phyloP scores from a whole-genome alignment of 2,888 invertebrate genomes.

The Geophilus truncorum region DNA sequence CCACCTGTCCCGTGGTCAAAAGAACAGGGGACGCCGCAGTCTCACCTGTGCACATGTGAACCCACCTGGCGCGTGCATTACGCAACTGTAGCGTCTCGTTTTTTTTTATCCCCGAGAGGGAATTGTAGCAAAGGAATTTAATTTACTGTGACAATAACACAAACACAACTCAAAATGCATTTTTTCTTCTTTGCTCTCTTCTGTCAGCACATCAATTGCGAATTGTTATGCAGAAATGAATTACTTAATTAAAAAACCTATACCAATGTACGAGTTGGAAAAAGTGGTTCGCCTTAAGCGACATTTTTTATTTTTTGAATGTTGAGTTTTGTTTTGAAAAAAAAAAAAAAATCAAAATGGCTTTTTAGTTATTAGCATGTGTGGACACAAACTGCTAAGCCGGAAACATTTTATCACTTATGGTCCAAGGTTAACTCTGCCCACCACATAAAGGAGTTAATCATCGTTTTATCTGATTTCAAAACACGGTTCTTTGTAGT shows the following conservation, averaged over 20 bases:
- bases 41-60: constrained; percentile 21
- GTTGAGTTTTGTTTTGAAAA: not conserved
- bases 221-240: not conserved
- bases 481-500: not conserved
- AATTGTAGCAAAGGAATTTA: constrained; percentile 22
- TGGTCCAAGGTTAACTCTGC: constrained; percentile 19
- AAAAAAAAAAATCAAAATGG: not conserved
- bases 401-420: constrained; percentile 21
- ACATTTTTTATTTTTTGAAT: not conserved
- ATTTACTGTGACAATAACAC: constrained; percentile 18
- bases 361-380: not conserved
- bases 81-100: constrained; percentile 15
- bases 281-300: not conserved
- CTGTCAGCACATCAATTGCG: not conserved
- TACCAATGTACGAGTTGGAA: not conserved
- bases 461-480: constrained; percentile 1
- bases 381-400: constrained; percentile 22
- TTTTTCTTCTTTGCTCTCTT: not conserved
- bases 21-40: constrained; percentile 17
- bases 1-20: constrained; percentile 25
- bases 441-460: constrained; percentile 10
- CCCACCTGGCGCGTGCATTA: constrained; percentile 23
- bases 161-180: not conserved
- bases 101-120: not conserved
- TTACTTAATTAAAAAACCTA: not conserved